These are phyloP conservation scores for Onychomys arenicola DNA, from an alignment of 2,797 vertebrate species.

Conservation along the genomic window DNA sequence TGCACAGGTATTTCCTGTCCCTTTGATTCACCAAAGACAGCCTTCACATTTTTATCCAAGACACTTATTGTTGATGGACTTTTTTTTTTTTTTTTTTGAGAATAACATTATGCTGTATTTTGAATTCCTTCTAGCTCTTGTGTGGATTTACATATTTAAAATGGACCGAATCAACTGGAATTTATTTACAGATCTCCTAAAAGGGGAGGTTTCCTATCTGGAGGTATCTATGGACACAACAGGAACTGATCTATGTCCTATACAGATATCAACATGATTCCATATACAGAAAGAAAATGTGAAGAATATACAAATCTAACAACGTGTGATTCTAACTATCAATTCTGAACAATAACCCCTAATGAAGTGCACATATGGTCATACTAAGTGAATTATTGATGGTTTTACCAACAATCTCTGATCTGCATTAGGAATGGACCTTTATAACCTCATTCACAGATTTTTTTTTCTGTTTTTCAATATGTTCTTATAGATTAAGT, in stretches of 20 bases:
- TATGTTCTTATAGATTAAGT: neutral
- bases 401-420: neutral
- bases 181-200: neutral
- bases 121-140: neutral
- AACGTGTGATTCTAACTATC: neutral
- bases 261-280: neutral
- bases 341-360: constrained; percentile 11
- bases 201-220: neutral
- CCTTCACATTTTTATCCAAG: neutral
- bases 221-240: neutral
- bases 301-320: neutral
- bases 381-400: neutral
- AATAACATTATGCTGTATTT: neutral
- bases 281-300: neutral
- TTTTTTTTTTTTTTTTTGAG: neutral
- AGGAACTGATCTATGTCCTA: neutral
- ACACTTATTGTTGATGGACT: neutral
- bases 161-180: neutral
- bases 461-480: neutral
- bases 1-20: neutral
- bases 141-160: constrained; percentile 26
- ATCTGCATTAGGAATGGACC: neutral
- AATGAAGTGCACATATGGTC: neutral
- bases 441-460: constrained; percentile 31
- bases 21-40: neutral